Conservation (phyloP, 2,888 invertebrate genomes). For the Dromius quadrimaculatus region DNA sequence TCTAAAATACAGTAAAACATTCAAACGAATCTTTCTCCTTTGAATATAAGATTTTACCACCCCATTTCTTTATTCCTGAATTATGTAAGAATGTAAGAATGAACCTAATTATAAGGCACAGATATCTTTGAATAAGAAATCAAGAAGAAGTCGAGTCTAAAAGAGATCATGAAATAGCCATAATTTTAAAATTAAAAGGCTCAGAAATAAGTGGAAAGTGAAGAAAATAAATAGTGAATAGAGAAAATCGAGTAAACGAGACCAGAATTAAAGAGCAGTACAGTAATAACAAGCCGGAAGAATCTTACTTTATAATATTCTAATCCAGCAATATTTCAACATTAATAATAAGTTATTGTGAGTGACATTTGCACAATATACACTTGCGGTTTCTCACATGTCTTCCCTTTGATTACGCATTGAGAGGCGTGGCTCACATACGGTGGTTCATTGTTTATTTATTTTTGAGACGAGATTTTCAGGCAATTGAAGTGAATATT, state of each 20-base stretch:
- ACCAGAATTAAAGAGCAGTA: slow-evolving; percentile 41
- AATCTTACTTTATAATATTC: background rate
- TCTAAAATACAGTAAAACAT: too few species aligned
- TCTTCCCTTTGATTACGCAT: background rate
- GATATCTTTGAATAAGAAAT: slow-evolving; percentile 46
- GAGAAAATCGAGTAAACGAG: slow-evolving; percentile 25
- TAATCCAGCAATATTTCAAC: background rate
- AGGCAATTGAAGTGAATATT: too few species aligned
- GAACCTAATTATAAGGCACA: slow-evolving; percentile 38
- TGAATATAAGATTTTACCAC: too few species aligned
- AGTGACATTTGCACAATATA: slow-evolving; percentile 29
- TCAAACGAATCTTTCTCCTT: too few species aligned
- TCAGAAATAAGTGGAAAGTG: slow-evolving; percentile 28
- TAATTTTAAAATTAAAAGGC: slow-evolving; percentile 38
- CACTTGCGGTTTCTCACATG: slow-evolving; percentile 36
- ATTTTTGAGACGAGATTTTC: slow-evolving; percentile 2
- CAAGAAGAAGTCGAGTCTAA: slow-evolving; percentile 42
- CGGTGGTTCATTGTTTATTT: background rate
- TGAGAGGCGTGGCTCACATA: background rate
- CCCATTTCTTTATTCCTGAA: too few species aligned
- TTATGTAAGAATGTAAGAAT: slow-evolving; percentile 14
- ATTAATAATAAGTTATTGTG: slow-evolving; percentile 5
- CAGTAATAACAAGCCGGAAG: slow-evolving; percentile 12
- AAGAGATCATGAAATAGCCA: slow-evolving; percentile 44
- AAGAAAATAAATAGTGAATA: slow-evolving; percentile 8